Evolutionary conservation across 2,888 invertebrate genomes (phyloP).

Genomic region (Parapristionchus giblindavisi): DNA sequence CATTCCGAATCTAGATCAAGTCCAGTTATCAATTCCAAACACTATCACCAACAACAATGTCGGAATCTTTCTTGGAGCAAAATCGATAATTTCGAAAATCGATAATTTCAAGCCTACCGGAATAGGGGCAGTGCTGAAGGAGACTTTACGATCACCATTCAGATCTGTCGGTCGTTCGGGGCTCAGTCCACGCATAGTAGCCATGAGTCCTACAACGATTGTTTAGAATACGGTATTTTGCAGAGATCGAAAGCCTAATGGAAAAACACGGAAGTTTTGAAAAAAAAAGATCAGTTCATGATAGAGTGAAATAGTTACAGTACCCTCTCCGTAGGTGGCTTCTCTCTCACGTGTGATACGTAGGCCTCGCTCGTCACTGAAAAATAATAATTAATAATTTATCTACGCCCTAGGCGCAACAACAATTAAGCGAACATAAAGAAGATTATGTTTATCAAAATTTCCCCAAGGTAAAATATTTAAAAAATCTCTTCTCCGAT

Average conservation of each 20-base stretch:
- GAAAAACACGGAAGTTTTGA: not conserved
- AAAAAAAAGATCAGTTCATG: not conserved
- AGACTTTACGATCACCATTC: constrained; percentile 61
- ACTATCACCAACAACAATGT: no score
- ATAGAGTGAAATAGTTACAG: not conserved
- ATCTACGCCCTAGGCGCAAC: no score
- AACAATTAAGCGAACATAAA: no score
- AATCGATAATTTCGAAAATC: constrained; percentile 19
- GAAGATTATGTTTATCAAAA: no score
- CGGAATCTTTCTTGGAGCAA: no score
- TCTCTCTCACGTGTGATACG: constrained; percentile 8
- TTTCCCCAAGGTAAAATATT: no score
- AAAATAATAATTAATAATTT: not conserved
- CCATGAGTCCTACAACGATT: constrained; percentile 41
- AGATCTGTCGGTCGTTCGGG: constrained; percentile 52
- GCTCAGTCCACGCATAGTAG: constrained; percentile 58
- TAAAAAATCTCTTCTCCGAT: not conserved
- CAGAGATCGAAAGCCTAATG: not conserved
- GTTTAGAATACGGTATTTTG: not conserved
- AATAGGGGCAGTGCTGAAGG: constrained; percentile 68
- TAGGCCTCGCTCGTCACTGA: constrained; percentile 31
- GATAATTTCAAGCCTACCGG: constrained; percentile 48
- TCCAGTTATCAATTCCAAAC: no score
- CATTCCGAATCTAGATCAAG: no score
- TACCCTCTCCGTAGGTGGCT: constrained; percentile 20